These are phyloP conservation scores for Tenthredo distinguenda DNA, from an alignment of 2,888 invertebrate species.

Conservation along the genomic window DNA sequence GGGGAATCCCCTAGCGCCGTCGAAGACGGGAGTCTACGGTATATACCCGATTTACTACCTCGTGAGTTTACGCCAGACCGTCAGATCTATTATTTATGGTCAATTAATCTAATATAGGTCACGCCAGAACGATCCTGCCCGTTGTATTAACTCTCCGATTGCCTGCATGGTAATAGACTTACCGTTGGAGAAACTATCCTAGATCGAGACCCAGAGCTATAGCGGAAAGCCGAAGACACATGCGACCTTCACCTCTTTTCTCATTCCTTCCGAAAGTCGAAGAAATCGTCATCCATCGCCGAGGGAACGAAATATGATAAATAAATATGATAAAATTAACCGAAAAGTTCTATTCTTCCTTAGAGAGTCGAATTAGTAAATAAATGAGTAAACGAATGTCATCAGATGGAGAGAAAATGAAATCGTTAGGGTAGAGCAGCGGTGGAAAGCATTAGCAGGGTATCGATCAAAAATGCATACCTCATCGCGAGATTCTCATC, in stretches of 20 bases:
- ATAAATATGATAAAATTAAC: too few species aligned
- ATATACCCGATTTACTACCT: not conserved
- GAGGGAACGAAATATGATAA: too few species aligned
- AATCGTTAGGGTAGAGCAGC: not conserved
- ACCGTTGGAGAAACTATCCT: not conserved
- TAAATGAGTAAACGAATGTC: not conserved
- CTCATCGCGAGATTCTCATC: conserved; percentile 41
- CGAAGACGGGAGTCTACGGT: not conserved
- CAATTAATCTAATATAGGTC: conserved; percentile 49
- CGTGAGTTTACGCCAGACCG: conserved; percentile 41
- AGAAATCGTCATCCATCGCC: not conserved
- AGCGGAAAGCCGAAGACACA: not conserved
- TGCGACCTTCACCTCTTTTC: not conserved
- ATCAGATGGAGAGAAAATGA: not conserved
- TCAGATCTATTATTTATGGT: conserved; percentile 42
- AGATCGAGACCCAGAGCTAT: not conserved
- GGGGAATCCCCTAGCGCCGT: conserved; percentile 12
- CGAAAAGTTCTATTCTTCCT: not conserved
- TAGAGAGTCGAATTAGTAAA: not conserved
- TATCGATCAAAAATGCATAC: conserved; percentile 33
- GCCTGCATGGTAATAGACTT: conserved; percentile 12
- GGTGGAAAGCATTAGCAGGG: conserved; percentile 23
- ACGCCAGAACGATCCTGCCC: conserved; percentile 29
- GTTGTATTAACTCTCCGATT: conserved; percentile 30
- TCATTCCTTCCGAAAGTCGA: not conserved